These are phyloP conservation scores for Pogonomyrmex californicus DNA, from an alignment of 1,140 invertebrate species.

Conservation along the genomic window DNA sequence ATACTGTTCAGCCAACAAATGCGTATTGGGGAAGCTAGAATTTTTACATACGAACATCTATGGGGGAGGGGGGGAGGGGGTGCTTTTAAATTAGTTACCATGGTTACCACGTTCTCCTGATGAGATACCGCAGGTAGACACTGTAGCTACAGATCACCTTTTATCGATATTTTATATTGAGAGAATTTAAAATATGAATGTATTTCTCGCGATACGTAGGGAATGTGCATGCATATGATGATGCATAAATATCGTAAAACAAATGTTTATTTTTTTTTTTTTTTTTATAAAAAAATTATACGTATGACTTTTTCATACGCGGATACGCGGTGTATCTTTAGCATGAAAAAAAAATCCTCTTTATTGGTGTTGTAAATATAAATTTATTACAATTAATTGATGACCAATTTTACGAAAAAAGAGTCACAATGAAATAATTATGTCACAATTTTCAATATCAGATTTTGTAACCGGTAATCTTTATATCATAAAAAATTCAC, in stretches of 20 bases:
- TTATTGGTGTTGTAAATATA: not conserved
- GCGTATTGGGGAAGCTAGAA: slow-evolving; percentile 34
- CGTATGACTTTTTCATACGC: not conserved
- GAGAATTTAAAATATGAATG: not conserved
- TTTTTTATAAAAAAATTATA: not conserved
- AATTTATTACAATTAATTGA: slow-evolving; percentile 18
- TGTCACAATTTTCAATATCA: slow-evolving; percentile 1
- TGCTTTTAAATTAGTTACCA: slow-evolving; percentile 45
- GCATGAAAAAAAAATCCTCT: not conserved
- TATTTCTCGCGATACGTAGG: not conserved
- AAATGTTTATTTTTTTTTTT: not conserved
- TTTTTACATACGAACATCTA: slow-evolving; percentile 44
- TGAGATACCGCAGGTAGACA: not conserved
- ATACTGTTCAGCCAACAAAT: slow-evolving; percentile 63
- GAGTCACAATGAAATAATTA: not conserved
- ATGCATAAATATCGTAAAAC: slow-evolving; percentile 18
- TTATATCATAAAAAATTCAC: not conserved
- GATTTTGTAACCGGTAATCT: not conserved
- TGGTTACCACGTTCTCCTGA: slow-evolving; percentile 2
- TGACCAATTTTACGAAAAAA: not conserved
- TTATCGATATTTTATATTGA: slow-evolving; percentile 33
- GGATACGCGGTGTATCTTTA: not conserved
- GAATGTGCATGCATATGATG: not conserved
- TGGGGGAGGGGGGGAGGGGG: too few relatives aligned
- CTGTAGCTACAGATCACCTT: not conserved